Percentiles rank a stretch among this genome's conserved stretches.
Conservation (phyloP, 2,113 vertebrate species). For the Gnathonemus echidnorhynchus region DNA sequence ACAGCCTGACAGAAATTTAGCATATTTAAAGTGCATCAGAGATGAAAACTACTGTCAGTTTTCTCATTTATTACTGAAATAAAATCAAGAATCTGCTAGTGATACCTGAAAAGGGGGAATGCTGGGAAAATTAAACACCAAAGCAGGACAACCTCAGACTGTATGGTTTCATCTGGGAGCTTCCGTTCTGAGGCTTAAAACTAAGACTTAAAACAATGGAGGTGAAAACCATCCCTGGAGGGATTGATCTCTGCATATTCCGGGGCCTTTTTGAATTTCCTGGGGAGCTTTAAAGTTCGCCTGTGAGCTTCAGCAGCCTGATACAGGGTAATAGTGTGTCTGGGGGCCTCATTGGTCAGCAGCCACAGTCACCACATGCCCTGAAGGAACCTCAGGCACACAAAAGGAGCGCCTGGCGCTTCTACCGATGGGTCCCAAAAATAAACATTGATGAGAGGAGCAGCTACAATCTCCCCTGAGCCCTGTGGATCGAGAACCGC, state of each 20-base stretch:
- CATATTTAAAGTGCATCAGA: not conserved
- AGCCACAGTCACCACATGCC: not conserved
- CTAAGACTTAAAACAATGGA: not conserved
- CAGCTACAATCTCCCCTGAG: not conserved
- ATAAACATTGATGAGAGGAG: not conserved
- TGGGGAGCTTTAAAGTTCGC: conserved; percentile 43
- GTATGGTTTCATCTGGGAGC: not conserved
- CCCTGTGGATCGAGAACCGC: not conserved
- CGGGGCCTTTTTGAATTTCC: conserved; percentile 55
- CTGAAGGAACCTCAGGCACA: not conserved
- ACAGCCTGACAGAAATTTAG: not conserved
- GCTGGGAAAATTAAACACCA: not conserved
- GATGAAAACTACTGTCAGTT: not conserved
- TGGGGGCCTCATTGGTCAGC: conserved; percentile 52
- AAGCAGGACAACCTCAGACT: conserved; percentile 13
- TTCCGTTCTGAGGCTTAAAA: not conserved
- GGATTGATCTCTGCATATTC: conserved; percentile 56
- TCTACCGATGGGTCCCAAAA: not conserved
- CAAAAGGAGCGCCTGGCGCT: not conserved
- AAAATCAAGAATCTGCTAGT: not conserved
- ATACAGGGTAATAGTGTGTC: conserved; percentile 62
- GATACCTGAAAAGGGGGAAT: not conserved
- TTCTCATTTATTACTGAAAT: not conserved
- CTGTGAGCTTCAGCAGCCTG: conserved; percentile 44
- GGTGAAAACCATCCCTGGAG: not conserved